Evolutionary conservation across 1,140 invertebrate species (phyloP), one percentile per base, ranked within the genome.

Genomic region (Myzus persicae): DNA sequence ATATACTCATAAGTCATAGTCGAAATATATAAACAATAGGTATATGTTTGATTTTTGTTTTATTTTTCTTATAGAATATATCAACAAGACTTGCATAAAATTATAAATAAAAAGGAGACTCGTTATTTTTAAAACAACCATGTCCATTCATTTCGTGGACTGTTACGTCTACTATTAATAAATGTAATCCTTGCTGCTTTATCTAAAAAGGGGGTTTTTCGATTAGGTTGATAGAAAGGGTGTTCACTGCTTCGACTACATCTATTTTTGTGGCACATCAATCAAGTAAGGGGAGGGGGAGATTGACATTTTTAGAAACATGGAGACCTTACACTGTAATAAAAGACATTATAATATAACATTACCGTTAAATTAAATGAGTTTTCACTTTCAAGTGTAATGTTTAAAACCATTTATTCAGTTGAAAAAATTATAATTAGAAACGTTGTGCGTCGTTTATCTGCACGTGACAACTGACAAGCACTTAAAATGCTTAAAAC

Each of bases 121-220:
- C 31, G 85, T 87, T 87, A 87, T 87, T 87, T 87, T 87, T 87
- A 87, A 48, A 87, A 87, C 42, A 46, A 87, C 85, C 42, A 26
- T 46, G 36, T 20, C 44, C 85, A 87, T 87, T 87, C 26, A 87
- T 87, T n/a, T 87, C 26, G 44, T 31, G 85, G 42, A 87, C 26
- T 48, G 6, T 40, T 42, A 38, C 26, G 38, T 46, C 44, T 46
- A 87, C 9, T 46, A 87, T 46, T 87, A 48, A 87, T 46, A 87
- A 31, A 87, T 46, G 26, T 87, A 14, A n/a, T 46, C n/a, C 9
- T 42, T 24, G 24, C 9, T n/a, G 26, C 42, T 46, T 31, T 87
- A 36, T 87, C 31, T 87, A 46, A 8, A n/a, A 87, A 44, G 44
- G 26, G 42, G 26, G 22, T 87, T 48, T 87, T 46, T 31, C 42